Conservation (phyloP, 2,113 vertebrate species). For the Podarcis cretensis region DNA sequence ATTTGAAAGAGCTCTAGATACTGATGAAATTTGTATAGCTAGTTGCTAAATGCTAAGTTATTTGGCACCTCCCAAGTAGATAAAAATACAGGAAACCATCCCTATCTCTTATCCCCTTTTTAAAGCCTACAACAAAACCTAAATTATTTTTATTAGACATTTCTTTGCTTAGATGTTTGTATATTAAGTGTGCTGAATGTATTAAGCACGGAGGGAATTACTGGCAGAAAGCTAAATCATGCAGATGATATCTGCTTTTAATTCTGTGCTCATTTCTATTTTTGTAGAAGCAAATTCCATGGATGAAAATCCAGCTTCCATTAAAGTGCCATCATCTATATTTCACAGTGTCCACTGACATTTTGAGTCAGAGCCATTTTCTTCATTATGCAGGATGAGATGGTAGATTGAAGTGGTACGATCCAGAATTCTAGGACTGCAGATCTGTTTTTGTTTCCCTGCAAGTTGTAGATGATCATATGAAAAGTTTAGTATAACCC, state of each 20-base stretch:
- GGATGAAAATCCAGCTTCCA: background rate
- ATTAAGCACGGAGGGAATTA: background rate
- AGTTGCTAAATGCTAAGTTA: background rate
- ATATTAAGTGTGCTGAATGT: background rate
- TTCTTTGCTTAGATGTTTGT: slow-evolving; percentile 6
- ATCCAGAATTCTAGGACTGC: background rate
- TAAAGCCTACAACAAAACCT: slow-evolving; percentile 23
- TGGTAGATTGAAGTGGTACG: background rate
- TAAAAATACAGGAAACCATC: slow-evolving; percentile 40
- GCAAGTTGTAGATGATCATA: background rate
- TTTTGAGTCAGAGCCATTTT: background rate
- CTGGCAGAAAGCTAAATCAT: background rate
- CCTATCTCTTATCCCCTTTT: background rate
- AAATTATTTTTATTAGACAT: slow-evolving; percentile 1
- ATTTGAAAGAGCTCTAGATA: slow-evolving; percentile 35
- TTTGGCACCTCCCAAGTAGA: slow-evolving; percentile 33
- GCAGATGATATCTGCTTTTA: background rate
- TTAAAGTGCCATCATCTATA: background rate
- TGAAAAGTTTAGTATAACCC: background rate
- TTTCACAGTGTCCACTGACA: background rate
- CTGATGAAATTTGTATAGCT: background rate
- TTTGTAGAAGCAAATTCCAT: slow-evolving; percentile 10
- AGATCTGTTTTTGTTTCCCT: background rate
- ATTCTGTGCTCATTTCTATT: background rate
- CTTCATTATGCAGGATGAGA: background rate